Evolutionary conservation across 2,113 vertebrate genomes (phyloP), one percentile per base, ranked within the genome.

Genomic region (Neomonachus schauinslandi): DNA sequence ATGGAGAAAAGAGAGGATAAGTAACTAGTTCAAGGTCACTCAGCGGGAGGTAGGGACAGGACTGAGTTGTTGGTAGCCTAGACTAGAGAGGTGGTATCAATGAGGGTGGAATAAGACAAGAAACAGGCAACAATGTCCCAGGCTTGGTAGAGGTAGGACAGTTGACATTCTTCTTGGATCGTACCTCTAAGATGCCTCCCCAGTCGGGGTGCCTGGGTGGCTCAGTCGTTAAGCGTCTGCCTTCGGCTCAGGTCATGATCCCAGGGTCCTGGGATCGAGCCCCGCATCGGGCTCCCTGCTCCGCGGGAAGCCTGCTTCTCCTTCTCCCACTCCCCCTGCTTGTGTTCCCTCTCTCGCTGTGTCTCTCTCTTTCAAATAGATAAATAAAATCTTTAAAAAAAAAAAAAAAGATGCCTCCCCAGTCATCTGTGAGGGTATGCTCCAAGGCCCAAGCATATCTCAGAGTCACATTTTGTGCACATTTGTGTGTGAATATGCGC

Each of bases 1-100:
- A 87, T n/a, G 63, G 67, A 87, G 55, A 90, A 96, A 90, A 96
- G 22, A 21, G 21, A 84, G 33, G 65, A 55, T 36, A 77, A 71
- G 31, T 87, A 61, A 81, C 36, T 79, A 36, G 61, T 13, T 89
- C 31, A 89, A 83, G 33, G 49, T 49, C 28, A 16, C 10, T 89
- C n/a, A 83, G 46, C 33, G 36, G 33, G n/a, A 51, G 33, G 31
- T 22, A 21, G 19, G 82, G 39, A 33, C 11, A 22, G 59, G 12
- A 4, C 19, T 59, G 31, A 9, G 22, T 24, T 57, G 24, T 4
- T 57, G 83, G 72, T 67, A n/a, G 10, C 28, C 10, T 57, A n/a
- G n/a, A 72, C 31, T n/a, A 72, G 19, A 74, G 89, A 42, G 55
- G 65, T 59, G 72, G 36, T 76, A 24, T 59, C 61, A 39, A 19